Evolutionary conservation across 2,797 vertebrate species (phyloP).

Genomic region (Takifugu ocellatus): DNA sequence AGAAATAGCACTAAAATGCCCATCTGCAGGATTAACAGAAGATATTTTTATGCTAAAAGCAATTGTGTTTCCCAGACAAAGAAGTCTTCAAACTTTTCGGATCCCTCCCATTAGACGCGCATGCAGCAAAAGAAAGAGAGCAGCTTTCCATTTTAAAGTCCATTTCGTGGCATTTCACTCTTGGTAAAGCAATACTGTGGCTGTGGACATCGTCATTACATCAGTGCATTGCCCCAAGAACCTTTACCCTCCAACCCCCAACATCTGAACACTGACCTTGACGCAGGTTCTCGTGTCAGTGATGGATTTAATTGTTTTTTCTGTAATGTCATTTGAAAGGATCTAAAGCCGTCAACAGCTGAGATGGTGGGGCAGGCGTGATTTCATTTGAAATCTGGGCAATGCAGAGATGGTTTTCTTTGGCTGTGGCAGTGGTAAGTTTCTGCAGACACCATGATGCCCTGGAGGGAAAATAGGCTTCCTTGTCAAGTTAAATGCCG

Average conservation of each 20-base stretch:
- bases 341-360: background rate
- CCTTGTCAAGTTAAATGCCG: constrained; percentile 49
- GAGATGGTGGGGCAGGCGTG: background rate
- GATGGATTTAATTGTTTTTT: background rate
- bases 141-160: constrained; percentile 43
- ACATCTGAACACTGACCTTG: background rate
- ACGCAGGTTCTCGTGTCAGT: constrained; percentile 7
- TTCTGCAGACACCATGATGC: constrained; percentile 26
- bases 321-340: no score
- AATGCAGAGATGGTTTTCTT: background rate
- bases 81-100: background rate
- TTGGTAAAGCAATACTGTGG: constrained; percentile 19
- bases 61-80: constrained; percentile 3
- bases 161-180: constrained; percentile 26
- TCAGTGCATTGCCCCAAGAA: constrained; percentile 14
- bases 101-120: constrained; percentile 50
- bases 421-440: constrained; percentile 1
- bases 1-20: background rate
- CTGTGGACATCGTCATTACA: constrained; percentile 1
- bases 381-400: background rate
- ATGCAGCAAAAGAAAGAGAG: constrained; percentile 48
- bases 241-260: background rate
- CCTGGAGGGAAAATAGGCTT: constrained; percentile 47
- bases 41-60: background rate
- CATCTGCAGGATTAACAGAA: background rate